Conservation (phyloP, 2,888 invertebrate genomes). For the Macroteleia sp. region DNA sequence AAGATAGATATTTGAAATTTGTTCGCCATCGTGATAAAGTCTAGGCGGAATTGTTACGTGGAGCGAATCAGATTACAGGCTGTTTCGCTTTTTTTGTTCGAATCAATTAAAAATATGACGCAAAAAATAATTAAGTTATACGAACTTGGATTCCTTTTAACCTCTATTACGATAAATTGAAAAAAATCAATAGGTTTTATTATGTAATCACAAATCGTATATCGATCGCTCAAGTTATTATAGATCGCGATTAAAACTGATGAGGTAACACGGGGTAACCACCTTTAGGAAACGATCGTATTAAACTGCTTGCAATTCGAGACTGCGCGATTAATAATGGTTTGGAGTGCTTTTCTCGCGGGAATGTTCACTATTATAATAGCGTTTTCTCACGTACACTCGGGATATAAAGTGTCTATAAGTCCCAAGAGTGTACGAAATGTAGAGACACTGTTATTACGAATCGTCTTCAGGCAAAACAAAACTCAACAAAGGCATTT, state of each 20-base stretch:
- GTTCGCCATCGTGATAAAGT: conserved; percentile 7
- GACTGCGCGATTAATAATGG: conserved; percentile 56
- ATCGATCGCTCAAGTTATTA: conserved; percentile 37
- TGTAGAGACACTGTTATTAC: conserved; percentile 31
- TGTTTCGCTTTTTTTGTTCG: no score
- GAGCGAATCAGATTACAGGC: no score
- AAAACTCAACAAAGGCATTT: conserved; percentile 18
- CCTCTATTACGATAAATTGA: conserved; percentile 5
- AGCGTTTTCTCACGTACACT: conserved; percentile 76
- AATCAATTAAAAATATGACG: no score
- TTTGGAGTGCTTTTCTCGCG: conserved; percentile 66
- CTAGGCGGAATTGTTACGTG: no score
- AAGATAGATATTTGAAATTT: conserved; percentile 38
- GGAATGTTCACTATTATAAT: conserved; percentile 77
- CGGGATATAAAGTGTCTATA: conserved; percentile 77
- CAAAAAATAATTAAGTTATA: no score
- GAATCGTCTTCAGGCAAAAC: conserved; percentile 28
- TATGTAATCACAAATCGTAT: conserved; percentile 32
- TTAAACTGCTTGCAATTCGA: conserved; percentile 62
- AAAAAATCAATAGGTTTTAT: conserved; percentile 19
- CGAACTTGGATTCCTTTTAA: no score
- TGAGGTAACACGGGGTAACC: conserved; percentile 47
- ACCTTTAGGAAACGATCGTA: conserved; percentile 49
- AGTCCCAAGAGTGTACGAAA: conserved; percentile 65
- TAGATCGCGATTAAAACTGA: conserved; percentile 58